phyloP scores from a whole-genome alignment of 1,140 invertebrate genomes.

The Bathynomus jamesi region DNA sequence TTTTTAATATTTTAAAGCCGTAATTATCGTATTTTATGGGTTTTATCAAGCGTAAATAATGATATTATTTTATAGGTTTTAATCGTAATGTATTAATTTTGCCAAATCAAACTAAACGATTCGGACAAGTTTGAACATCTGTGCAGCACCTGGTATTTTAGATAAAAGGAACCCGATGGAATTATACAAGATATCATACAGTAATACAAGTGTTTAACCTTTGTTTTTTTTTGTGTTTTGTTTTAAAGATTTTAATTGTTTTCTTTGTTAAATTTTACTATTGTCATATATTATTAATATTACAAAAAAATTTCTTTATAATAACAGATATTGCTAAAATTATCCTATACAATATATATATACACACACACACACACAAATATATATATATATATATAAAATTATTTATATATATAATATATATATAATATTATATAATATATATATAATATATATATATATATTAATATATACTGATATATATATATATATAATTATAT shows the following conservation, averaged over 20 bases:
- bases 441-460: background rate
- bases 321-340: background rate
- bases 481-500: background rate
- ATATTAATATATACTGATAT: background rate
- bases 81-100: too few relatives aligned
- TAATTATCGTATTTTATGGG: too few relatives aligned
- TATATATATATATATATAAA: background rate
- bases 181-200: too few relatives aligned
- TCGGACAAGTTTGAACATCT: too few relatives aligned
- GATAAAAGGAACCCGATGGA: too few relatives aligned
- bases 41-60: too few relatives aligned
- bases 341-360: background rate
- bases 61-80: too few relatives aligned
- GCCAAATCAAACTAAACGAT: too few relatives aligned
- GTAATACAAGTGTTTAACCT: too few relatives aligned
- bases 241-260: background rate
- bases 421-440: background rate
- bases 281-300: background rate
- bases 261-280: background rate
- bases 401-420: background rate
- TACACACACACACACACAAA: background rate
- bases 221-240: too few relatives aligned
- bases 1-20: too few relatives aligned
- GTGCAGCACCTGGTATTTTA: too few relatives aligned
- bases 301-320: background rate